Evolutionary conservation across 1,140 invertebrate species (phyloP).

Genomic region (Trachymyrmex cornetzi): DNA sequence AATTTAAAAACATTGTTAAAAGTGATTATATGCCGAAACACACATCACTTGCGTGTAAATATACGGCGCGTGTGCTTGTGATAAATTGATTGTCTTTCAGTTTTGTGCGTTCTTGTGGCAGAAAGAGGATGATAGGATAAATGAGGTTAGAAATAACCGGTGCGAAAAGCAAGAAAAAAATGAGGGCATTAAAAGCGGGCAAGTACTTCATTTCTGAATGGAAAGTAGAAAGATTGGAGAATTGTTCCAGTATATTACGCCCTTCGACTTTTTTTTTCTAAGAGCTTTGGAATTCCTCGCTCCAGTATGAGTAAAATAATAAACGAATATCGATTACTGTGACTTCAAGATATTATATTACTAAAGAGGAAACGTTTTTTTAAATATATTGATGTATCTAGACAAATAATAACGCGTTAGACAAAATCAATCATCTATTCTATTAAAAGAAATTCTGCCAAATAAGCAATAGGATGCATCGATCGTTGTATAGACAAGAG

Average conservation of each 20-base stretch:
- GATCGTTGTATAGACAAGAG: background rate
- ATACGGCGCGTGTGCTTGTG: background rate
- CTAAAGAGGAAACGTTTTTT: background rate
- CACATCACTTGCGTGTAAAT: background rate
- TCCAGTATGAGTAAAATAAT: slow-evolving; percentile 7
- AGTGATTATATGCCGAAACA: background rate
- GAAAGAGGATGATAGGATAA: slow-evolving; percentile 36
- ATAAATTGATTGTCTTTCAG: slow-evolving; percentile 53
- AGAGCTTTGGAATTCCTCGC: background rate
- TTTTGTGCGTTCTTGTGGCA: slow-evolving; percentile 21
- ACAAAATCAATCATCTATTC: background rate
- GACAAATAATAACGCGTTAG: background rate
- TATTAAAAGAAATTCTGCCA: background rate
- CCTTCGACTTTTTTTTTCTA: slow-evolving; percentile 6
- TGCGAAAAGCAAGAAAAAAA: slow-evolving; percentile 47
- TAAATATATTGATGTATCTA: background rate
- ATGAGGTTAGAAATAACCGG: slow-evolving; percentile 49
- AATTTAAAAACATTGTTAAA: too few species aligned
- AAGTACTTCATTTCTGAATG: slow-evolving; percentile 33
- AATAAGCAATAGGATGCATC: background rate
- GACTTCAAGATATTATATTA: background rate
- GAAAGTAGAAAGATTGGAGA: slow-evolving; percentile 22
- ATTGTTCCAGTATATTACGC: slow-evolving; percentile 13
- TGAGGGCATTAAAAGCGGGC: slow-evolving; percentile 15
- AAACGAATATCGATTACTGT: background rate